Percentiles rank a stretch among this genome's conserved stretches.
These are phyloP conservation scores for Amblyopsis hoosieri DNA, from an alignment of 2,797 vertebrate genomes.

Conservation along the genomic window DNA sequence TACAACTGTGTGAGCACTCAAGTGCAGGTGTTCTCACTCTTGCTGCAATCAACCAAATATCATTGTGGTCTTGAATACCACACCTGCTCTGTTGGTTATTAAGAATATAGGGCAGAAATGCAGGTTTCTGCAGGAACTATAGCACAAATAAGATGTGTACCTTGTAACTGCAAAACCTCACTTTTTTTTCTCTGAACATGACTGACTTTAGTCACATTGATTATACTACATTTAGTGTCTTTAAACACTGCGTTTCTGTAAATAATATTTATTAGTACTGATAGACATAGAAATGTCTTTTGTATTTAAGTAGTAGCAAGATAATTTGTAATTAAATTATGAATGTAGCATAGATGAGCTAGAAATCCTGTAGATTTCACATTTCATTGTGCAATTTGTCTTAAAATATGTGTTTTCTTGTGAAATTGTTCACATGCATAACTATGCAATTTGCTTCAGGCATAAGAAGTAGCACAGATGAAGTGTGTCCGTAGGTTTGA, in stretches of 20 bases:
- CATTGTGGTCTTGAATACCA: no score
- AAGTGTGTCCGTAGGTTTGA: background rate
- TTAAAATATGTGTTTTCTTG: conserved; percentile 8
- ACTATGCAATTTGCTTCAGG: conserved; percentile 54
- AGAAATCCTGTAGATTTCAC: conserved; percentile 14
- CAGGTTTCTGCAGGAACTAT: background rate
- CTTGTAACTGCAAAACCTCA: conserved; percentile 13
- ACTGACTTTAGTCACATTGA: conserved; percentile 7
- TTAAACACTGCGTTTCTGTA: conserved; percentile 23
- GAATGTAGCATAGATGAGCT: conserved; percentile 14
- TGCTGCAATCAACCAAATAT: no score
- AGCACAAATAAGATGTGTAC: no score
- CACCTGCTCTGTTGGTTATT: no score
- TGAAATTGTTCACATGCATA: conserved; percentile 24
- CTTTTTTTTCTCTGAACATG: conserved; percentile 7
- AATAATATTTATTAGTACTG: conserved; percentile 17
- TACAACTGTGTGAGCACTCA: no score
- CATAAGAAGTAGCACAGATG: conserved; percentile 20
- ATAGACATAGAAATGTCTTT: background rate
- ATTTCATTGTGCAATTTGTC: conserved; percentile 18
- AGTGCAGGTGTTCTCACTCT: no score
- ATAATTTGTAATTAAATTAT: conserved; percentile 1
- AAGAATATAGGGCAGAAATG: no score
- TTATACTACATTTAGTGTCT: conserved; percentile 16
- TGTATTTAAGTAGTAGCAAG: background rate